Percentiles rank a stretch among this genome's conserved stretches.
These are phyloP conservation scores for Anthopleura xanthogrammica DNA, from an alignment of 92 coral and sea anemone species.

Conservation along the genomic window DNA sequence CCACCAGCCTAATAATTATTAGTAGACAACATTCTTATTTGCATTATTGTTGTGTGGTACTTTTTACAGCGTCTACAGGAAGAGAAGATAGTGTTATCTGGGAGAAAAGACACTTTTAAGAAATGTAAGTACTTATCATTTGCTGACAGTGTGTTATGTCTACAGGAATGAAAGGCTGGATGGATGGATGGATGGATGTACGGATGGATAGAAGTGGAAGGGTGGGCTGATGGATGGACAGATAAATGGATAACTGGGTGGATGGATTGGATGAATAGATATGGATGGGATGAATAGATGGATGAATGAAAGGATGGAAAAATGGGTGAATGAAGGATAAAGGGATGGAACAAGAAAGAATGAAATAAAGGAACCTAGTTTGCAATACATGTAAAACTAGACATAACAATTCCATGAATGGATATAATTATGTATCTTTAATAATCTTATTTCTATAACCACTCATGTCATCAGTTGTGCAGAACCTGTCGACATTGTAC, in stretches of 20 bases:
- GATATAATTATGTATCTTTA: no score
- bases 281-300: background rate
- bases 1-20: no score
- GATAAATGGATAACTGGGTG: background rate
- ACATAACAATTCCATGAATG: no score
- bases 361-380: no score
- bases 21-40: no score
- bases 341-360: no score
- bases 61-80: conserved; percentile 69
- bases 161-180: background rate
- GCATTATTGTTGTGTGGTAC: background rate
- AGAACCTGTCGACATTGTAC: conserved; percentile 62
- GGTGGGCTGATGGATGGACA: no score
- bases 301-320: background rate
- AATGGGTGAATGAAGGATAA: no score
- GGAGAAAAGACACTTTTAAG: conserved; percentile 81
- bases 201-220: background rate
- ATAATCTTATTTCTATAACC: no score
- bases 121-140: conserved; percentile 57
- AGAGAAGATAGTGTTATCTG: conserved; percentile 70
- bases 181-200: background rate
- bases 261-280: background rate
- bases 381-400: no score
- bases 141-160: background rate
- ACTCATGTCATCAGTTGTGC: conserved; percentile 53